Conservation (phyloP, 2,797 vertebrate species). For the Nannoperca australis region DNA sequence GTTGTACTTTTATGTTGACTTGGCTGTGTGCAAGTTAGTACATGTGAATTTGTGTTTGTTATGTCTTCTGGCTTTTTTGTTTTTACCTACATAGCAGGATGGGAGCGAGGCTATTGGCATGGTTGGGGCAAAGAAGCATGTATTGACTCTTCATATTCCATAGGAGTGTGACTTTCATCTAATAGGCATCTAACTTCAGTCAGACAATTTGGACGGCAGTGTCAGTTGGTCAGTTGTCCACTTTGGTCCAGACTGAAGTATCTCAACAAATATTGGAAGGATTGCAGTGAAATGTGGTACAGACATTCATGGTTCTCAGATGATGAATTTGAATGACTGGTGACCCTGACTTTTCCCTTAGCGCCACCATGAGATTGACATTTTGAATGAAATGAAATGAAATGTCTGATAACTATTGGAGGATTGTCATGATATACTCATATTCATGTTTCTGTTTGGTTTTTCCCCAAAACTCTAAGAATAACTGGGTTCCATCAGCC, state of each 20-base stretch:
- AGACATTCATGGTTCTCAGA: background rate
- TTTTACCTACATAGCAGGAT: constrained; percentile 4
- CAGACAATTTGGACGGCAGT: too few species aligned
- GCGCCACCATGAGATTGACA: background rate
- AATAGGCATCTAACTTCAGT: background rate
- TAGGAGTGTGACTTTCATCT: background rate
- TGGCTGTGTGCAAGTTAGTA: constrained; percentile 29
- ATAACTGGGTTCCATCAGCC: background rate
- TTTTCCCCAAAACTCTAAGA: background rate
- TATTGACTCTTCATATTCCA: background rate
- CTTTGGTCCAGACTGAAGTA: background rate
- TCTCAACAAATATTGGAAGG: background rate
- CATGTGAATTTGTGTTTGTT: constrained; percentile 28
- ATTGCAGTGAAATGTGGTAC: background rate
- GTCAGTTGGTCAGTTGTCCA: background rate
- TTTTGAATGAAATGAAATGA: background rate
- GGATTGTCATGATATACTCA: background rate
- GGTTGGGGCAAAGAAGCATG: background rate
- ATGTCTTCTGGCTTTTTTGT: background rate
- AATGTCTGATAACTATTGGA: background rate
- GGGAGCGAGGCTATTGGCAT: background rate
- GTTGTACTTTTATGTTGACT: constrained; percentile 33
- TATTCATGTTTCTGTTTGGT: background rate
- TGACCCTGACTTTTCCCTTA: background rate
- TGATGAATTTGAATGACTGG: background rate